Evolutionary conservation across 1,140 invertebrate species (phyloP), one percentile per base, ranked within the genome.

Genomic region (Acromyrmex heyeri): DNA sequence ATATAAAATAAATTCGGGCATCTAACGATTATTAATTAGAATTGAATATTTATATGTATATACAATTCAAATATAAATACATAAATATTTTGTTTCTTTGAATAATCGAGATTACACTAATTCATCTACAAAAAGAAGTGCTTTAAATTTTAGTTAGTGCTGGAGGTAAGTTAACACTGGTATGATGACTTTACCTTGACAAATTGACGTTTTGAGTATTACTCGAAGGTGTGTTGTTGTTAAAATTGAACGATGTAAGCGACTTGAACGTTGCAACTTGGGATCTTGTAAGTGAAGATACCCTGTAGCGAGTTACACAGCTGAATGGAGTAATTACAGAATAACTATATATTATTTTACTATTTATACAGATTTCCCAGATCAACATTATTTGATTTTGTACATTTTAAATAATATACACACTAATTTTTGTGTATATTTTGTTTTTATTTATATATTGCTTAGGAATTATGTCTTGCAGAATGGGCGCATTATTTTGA

Each of bases 261-360:
- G 95, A 95, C 94, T 95, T 96, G 89, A 96, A 93, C 62, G 95
- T 95, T 88, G 95, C 93, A 70, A 96, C 96, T 95, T 96, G 96
- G 85, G 95, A 94, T 93, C 95, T 95, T 85, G 96, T 96, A 91
- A 96, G 94, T 91, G 96, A 96, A 91, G 95, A 95, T 87, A 96
- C 95, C 92, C 96, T 94, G 91, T 95, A 95, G 90, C 95, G 95
- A 94, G 92, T 94, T 90, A 93, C 92, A 89, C 81, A 92, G 91
- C 93, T 94, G 91, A 91, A 93, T 82, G 88, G 86, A 78, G 86
- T 89, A 93, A 92, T 93, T 89, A 67, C 61, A 85, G 89, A 79
- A 78, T 89, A 82, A 50, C 65, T 67, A 82, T 73, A n/a, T 81
- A 89, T 14, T 65, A 73, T 27, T 38, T 73, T 81, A 73, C 44